A percentile compares a stretch with the other conserved stretches of the same genome.
Evolutionary conservation across 2,888 invertebrate genomes (phyloP).

Genomic region (Sturmia bella): DNA sequence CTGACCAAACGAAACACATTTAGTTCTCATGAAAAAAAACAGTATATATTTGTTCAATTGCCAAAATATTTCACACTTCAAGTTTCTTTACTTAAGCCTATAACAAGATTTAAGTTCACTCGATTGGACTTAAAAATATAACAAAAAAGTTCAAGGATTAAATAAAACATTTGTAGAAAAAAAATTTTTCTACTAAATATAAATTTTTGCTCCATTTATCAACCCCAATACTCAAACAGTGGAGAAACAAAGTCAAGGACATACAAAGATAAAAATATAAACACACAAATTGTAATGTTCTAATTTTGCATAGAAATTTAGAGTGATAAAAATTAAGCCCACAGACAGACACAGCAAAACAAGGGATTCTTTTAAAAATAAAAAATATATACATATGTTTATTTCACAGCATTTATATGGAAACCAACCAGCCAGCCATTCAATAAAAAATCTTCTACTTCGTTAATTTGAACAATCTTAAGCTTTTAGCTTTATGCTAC

Average conservation of each 20-base stretch:
- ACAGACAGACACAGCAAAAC: no score
- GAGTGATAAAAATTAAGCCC: no score
- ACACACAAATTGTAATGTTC: neutral
- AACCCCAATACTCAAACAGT: constrained; percentile 4
- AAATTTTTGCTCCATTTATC: neutral
- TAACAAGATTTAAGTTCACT: neutral
- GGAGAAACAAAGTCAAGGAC: constrained; percentile 51
- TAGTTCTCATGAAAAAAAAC: no score
- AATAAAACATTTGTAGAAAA: neutral
- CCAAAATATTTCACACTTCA: constrained; percentile 10
- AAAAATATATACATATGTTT: no score
- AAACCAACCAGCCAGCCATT: no score
- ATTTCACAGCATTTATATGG: no score
- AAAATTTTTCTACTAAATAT: neutral
- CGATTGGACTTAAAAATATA: neutral
- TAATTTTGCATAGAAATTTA: neutral
- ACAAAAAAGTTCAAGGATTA: constrained; percentile 49
- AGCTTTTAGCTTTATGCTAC: no score
- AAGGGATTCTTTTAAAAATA: no score
- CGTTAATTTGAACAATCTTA: no score
- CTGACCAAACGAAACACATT: neutral
- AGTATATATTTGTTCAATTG: constrained; percentile 1
- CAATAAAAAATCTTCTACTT: no score
- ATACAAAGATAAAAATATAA: neutral
- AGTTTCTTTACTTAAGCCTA: neutral